Evolutionary conservation across 2,797 vertebrate species (phyloP), one percentile per base, ranked within the genome.

Genomic region (Phrynocephalus vlangalii): DNA sequence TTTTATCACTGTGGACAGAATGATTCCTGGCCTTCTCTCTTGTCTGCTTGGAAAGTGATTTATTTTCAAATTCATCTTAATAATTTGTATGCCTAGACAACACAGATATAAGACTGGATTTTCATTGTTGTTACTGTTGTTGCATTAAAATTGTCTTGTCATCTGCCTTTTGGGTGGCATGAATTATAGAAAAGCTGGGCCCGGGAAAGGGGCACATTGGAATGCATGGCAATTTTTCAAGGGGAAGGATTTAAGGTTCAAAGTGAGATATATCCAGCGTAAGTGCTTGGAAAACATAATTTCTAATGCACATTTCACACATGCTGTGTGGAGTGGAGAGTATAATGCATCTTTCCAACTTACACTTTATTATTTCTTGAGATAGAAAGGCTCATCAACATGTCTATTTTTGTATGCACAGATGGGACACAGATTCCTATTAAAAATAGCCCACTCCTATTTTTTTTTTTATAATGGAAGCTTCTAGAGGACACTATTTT

Each of bases 91-190:
- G 84, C 87, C 85, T 93, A 71, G 48, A 38, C 92, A 92, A 89
- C 48, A 63, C 90, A 90, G 84, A 85, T 83, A 86, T 63, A 60
- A 88, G 89, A 93, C 89, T 48, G 71, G 60, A 66, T 68, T 52
- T 33, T 48, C 28, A n/a, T 76, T 20, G 18, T 67, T 16, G 15
- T 16, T 15, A 1, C 26, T 15, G 44, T 66, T 87, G 89, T 91
- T 93, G 92, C 94, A 92, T 95, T 94, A 94, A 93, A 90, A 95
- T 94, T 94, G 93, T 90, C 93, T 94, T 87, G 33, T 94, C 94
- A 93, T 93, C 85, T 94, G 50, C 87, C 56, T 60, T 89, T 88
- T 79, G 78, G 84, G 80, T 89, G 86, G 16, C 83, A 85, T 93
- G 91, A 94, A 75, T 93, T 89, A 93, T 88, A 90, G 90, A 66